Base-by-base conservation (phyloP, 2,888 invertebrate genomes). In the Dendrolimus houi region DNA sequence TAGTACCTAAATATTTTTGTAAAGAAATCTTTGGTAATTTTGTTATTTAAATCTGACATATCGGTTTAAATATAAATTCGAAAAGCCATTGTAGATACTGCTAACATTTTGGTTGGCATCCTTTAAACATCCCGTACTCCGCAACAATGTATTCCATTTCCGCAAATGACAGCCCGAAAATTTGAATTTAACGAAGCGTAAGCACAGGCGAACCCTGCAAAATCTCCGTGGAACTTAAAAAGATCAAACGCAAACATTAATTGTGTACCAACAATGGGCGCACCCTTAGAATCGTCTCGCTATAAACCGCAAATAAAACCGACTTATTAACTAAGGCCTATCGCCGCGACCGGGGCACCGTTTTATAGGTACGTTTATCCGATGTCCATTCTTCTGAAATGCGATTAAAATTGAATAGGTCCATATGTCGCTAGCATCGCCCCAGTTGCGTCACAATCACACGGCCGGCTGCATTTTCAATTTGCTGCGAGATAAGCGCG, bases 361-460 rank as follows among this genome's bases (percentile, higher is more conserved):
- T 82, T 84, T 83, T 82, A 83, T 82, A 78, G 75, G 79, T 80
- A 81, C 87, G 81, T 81, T 87, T 87, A 90, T 89, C 81, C 83
- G 79, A 77, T 84, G 86, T 84, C 88, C 86, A 88, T 89, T 89
- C 87, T 88, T 87, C 87, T 85, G 85, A 86, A 87, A 90, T 90
- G 80, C 87, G 89, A 90, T 90, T 89, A 90, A 89, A 89, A 89
- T 87, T 89, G 89, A 87, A 90, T 89, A 86, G 88, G 79, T 86
- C 87, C 88, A 85, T 88, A 88, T 89, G 89, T 86, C 87, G 83
- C 73, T 72, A 75, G 79, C 85, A 84, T 74, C 71, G 77, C 70
- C 69, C 68, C 79, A 81, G 84, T 87, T 87, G 87, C 87, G 87
- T 85, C 83, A 87, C 89, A 90, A 90, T 90, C 83, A 83, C 83